These are phyloP conservation scores for Rhynchonycteris naso DNA, from an alignment of 2,797 vertebrate species.

Conservation along the genomic window DNA sequence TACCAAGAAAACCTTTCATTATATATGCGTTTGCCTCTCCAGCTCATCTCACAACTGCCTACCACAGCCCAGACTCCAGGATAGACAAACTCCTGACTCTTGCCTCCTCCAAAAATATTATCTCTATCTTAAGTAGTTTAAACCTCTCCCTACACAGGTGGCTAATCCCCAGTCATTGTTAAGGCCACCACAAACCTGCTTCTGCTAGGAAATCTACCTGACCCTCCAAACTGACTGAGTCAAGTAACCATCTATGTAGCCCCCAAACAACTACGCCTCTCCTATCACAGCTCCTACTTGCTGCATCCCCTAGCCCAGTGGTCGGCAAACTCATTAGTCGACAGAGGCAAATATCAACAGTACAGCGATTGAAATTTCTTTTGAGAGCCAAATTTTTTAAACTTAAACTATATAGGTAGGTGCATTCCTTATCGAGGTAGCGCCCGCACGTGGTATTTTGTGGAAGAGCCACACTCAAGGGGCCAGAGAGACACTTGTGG, in stretches of 20 bases:
- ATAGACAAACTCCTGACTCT: not conserved
- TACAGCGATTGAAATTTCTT: no score
- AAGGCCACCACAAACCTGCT: conserved; percentile 13
- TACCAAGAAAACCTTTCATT: conserved; percentile 43
- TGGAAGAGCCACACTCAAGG: no score
- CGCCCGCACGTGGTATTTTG: no score
- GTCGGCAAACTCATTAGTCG: no score
- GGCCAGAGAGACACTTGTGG: no score
- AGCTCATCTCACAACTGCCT: not conserved
- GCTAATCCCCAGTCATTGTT: not conserved
- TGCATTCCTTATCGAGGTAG: no score
- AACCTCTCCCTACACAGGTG: not conserved
- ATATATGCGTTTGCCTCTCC: not conserved
- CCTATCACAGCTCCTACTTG: not conserved
- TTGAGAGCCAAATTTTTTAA: no score
- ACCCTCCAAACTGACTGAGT: not conserved
- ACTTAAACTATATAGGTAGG: no score
- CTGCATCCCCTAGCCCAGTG: no score
- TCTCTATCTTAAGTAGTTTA: not conserved
- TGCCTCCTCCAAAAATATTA: not conserved
- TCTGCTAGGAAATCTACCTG: conserved; percentile 31
- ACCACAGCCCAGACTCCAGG: not conserved
- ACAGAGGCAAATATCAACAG: no score
- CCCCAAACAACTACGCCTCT: not conserved
- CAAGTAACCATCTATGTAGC: not conserved